A percentile compares a stretch with the other conserved stretches of the same genome.
phyloP scores from a whole-genome alignment of 2,888 invertebrate species.

The Troides helena region DNA sequence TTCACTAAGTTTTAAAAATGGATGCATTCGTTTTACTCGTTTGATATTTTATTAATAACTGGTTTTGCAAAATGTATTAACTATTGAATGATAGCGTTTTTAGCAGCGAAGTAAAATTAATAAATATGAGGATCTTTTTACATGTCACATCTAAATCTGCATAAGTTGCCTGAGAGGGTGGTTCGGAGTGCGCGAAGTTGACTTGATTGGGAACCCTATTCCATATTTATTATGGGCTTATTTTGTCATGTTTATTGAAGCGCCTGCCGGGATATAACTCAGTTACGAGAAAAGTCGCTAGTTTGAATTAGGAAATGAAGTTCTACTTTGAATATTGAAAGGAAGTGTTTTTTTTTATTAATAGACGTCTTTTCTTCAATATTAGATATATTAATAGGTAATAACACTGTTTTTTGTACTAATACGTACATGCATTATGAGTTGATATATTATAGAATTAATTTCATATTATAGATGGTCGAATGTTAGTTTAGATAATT shows the following conservation, averaged over 20 bases:
- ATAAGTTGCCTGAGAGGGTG: slow-evolving; percentile 45
- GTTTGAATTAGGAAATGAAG: slow-evolving; percentile 21
- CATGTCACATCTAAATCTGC: slow-evolving; percentile 43
- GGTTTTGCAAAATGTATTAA: too few species aligned
- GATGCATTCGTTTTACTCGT: too few species aligned
- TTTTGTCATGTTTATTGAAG: slow-evolving; percentile 76
- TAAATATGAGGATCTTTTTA: background rate
- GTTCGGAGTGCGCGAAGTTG: slow-evolving; percentile 65
- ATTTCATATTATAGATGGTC: too few species aligned
- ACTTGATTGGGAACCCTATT: slow-evolving; percentile 79
- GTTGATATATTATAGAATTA: too few species aligned
- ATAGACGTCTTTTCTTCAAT: too few species aligned
- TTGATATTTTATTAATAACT: too few species aligned
- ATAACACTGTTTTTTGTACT: too few species aligned
- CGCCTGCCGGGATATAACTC: slow-evolving; percentile 48
- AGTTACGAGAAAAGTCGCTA: slow-evolving; percentile 34
- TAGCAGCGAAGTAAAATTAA: background rate
- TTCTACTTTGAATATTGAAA: slow-evolving; percentile 23
- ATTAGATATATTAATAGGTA: too few species aligned
- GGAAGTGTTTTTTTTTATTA: background rate
- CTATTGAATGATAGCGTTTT: background rate
- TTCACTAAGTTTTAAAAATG: too few species aligned
- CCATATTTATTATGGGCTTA: slow-evolving; percentile 78
- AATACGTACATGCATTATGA: too few species aligned
- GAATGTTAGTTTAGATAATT: too few species aligned